Base-by-base conservation (phyloP, 2,113 vertebrate genomes). In the Carassius auratus region DNA sequence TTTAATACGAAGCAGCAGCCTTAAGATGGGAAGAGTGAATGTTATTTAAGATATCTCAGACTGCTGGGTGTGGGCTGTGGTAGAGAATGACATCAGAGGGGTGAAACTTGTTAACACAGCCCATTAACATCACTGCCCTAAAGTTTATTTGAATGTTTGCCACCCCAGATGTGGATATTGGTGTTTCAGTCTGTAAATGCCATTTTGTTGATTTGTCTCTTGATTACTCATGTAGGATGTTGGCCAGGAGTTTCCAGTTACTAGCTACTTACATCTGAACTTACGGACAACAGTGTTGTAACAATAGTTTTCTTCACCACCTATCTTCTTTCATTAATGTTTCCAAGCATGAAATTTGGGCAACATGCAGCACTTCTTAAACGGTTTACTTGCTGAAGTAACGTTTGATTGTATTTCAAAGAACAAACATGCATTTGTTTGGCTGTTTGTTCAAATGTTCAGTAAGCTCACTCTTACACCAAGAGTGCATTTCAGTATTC, bases 1-100 rank as follows among this genome's bases (percentile, higher is more conserved):
- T 87, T 87, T 88, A 88, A 89, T 92, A 76, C 36, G 86, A 90
- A 84, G 19, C 89, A 77, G 78, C 77, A 86, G 4, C 86, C 33
- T 88, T 88, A 52, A 71, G 87, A 89, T 85, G 55, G 42, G 52
- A 81, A 48, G 68, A 81, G 38, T 50, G 15, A 38, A 82, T 75
- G 76, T 76, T 57, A 84, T 81, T 55, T 19, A 84, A 76, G 59
- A 23, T 48, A 30, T 84, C 71, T 21, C 62, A 86, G 74, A 50
- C 64, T 19, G 64, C 62, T 12, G 26, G 14, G 52, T 23, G 42
- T 77, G 48, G 15, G 17, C 26, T 71, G 33, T 48, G 30, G 66
- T 77, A 36, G 19, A 61, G 68, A 73, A 42, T 42, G 45, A 59
- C 48, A 61, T 57, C 21, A n/a, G 50, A 57, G 7, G 33, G 30